Evolutionary conservation across 2,888 invertebrate genomes (phyloP).

Genomic region (Beris chalybata): DNA sequence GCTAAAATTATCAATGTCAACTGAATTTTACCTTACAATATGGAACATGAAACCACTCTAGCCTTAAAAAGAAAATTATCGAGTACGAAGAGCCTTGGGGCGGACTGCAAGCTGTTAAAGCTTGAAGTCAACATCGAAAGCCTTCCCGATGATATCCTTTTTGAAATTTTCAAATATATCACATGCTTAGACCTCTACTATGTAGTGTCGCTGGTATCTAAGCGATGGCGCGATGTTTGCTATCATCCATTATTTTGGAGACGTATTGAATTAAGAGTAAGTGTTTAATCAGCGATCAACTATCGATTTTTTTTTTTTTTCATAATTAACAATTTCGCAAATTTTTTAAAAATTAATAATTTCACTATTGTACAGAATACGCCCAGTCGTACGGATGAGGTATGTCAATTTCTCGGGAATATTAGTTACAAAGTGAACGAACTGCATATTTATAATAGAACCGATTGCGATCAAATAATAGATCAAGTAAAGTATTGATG

Average conservation of each 20-base stretch:
- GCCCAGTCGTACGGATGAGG: slow-evolving; percentile 13
- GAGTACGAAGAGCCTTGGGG: slow-evolving; percentile 6
- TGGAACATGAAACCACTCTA: slow-evolving; percentile 32
- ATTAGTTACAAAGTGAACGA: slow-evolving; percentile 15
- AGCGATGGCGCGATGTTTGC: slow-evolving; percentile 29
- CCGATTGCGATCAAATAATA: slow-evolving; percentile 33
- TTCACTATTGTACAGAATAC: neutral
- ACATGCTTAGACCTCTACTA: slow-evolving; percentile 28
- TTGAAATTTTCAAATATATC: slow-evolving; percentile 34
- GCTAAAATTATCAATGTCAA: slow-evolving; percentile 35
- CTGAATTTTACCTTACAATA: slow-evolving; percentile 31
- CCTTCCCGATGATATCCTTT: slow-evolving; percentile 34
- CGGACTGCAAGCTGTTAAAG: slow-evolving; percentile 17
- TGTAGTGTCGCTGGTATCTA: slow-evolving; percentile 23
- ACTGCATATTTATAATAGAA: slow-evolving; percentile 22
- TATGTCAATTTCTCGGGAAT: slow-evolving; percentile 24
- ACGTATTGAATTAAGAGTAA: slow-evolving; percentile 31
- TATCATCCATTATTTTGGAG: slow-evolving; percentile 29
- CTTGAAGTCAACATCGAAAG: slow-evolving; percentile 20
- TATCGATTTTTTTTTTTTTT: neutral
- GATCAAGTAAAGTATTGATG: slow-evolving; percentile 20
- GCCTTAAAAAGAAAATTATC: slow-evolving; percentile 33
- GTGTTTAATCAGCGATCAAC: neutral
- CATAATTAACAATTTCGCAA: too few relatives aligned
- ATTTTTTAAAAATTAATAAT: neutral